Percentiles rank a stretch among this genome's conserved stretches.
These are phyloP conservation scores for Stenurella melanura DNA, from an alignment of 2,888 invertebrate genomes.

Conservation along the genomic window DNA sequence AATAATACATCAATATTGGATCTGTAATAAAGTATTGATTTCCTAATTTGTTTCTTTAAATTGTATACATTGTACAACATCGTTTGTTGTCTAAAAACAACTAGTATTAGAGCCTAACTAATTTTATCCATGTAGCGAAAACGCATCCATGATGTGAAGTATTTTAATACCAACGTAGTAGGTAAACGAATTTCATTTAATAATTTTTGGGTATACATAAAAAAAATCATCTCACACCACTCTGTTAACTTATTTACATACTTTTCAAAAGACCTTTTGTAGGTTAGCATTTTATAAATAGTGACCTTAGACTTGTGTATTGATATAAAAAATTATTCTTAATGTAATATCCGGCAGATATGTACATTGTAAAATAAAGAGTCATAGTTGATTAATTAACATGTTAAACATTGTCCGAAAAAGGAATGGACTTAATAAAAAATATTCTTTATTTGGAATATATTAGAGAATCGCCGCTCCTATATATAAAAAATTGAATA, in stretches of 20 bases:
- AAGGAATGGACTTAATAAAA: constrained; percentile 32
- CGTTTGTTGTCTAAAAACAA: too few relatives aligned
- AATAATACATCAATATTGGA: constrained; percentile 1
- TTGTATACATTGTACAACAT: background rate
- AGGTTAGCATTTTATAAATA: too few relatives aligned
- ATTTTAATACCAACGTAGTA: too few relatives aligned
- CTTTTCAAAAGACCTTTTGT: too few relatives aligned
- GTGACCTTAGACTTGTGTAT: constrained; percentile 1
- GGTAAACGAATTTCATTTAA: too few relatives aligned
- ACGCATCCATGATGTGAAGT: too few relatives aligned
- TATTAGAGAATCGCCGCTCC: constrained; percentile 24
- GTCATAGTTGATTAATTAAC: constrained; percentile 34
- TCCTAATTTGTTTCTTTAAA: background rate
- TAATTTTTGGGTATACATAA: too few relatives aligned
- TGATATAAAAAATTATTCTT: constrained; percentile 10
- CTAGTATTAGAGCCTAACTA: too few relatives aligned
- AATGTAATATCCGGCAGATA: background rate
- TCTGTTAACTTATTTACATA: too few relatives aligned
- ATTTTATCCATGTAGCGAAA: too few relatives aligned
- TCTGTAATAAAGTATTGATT: background rate
- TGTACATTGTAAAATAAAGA: constrained; percentile 18
- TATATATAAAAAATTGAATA: constrained; percentile 23
- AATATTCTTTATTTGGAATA: constrained; percentile 19
- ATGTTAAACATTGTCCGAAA: constrained; percentile 25
- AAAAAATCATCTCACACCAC: too few relatives aligned